Evolutionary conservation across 1,140 invertebrate species (phyloP), one percentile per base, ranked within the genome.

Genomic region (Drosophila suzukii): DNA sequence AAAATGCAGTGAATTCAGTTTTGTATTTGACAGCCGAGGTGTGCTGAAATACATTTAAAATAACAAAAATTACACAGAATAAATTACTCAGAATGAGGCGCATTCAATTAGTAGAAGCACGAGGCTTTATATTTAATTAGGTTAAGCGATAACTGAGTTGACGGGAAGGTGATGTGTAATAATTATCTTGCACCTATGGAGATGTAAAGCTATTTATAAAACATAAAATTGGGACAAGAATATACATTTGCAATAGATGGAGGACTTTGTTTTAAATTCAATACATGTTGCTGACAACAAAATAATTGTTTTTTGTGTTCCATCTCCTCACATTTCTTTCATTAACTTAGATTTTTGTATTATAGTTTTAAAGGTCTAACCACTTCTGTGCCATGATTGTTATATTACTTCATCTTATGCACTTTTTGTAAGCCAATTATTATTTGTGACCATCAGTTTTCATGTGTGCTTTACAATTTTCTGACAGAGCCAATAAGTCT

Each of bases 21-120:
- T 57, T 70, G 51, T 5, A 47, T 67, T 70, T 67, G 57, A 67
- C 38, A 36, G 36, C 4, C 46, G 1, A 68, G 50, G 34, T 47
- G 13, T 24, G 17, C 11, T 68, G n/a, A 36, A 63, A 15, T 62
- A 10, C 27, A 17, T 39, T 34, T n/a, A 34, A 71, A 70, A 47
- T 34, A 13, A 8, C 12, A 7, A 36, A 32, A n/a, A 32, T 54
- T 13, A 11, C 6, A 12, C 54, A n/a, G 36, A 17, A 49, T 49
- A 65, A 57, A 49, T 70, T 38, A 32, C 47, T 46, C 43, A 3
- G 49, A 53, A 44, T 1, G 32, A 0, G 20, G 20, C 20, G 20
- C 20, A 20, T 20, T 20, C 20, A 20, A 20, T 20, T 20, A 20
- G 20, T 20, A 20, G 20, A 20, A 20, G 20, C 20, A 20, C 12